These are phyloP conservation scores for Ia io DNA, from an alignment of 2,113 vertebrate species.

Conservation along the genomic window DNA sequence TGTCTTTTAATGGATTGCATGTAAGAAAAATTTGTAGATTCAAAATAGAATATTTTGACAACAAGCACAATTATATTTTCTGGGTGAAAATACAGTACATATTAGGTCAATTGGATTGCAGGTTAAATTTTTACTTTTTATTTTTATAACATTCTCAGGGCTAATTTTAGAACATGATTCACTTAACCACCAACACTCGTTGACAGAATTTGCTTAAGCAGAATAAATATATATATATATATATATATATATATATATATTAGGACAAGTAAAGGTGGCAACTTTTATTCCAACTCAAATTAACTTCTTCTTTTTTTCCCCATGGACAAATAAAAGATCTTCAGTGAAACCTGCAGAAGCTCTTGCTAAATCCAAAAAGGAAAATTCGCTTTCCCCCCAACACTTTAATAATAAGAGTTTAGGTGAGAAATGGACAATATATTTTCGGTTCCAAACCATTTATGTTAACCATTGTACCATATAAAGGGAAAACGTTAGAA, in stretches of 20 bases:
- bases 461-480: not conserved
- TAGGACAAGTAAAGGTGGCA: not conserved
- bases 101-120: slow-evolving; percentile 42
- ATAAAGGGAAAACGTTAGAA: not conserved
- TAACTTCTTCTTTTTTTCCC: not conserved
- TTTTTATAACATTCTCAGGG: slow-evolving; percentile 59
- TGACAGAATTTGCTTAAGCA: slow-evolving; percentile 41
- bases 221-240: not conserved
- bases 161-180: slow-evolving; percentile 52
- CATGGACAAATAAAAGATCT: not conserved
- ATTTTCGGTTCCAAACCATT: not conserved
- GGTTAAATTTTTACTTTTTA: slow-evolving; percentile 56
- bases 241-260: not conserved
- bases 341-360: not conserved
- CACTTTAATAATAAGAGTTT: not conserved
- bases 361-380: not conserved
- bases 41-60: slow-evolving; percentile 70
- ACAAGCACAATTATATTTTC: slow-evolving; percentile 35
- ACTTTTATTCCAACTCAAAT: not conserved
- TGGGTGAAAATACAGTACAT: slow-evolving; percentile 50
- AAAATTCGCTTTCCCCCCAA: not conserved
- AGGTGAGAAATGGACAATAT: not conserved
- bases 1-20: slow-evolving; percentile 73
- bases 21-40: slow-evolving; percentile 55
- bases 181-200: not conserved